Conservation (phyloP, 1,140 invertebrate species). For the Aphelinus certus region DNA sequence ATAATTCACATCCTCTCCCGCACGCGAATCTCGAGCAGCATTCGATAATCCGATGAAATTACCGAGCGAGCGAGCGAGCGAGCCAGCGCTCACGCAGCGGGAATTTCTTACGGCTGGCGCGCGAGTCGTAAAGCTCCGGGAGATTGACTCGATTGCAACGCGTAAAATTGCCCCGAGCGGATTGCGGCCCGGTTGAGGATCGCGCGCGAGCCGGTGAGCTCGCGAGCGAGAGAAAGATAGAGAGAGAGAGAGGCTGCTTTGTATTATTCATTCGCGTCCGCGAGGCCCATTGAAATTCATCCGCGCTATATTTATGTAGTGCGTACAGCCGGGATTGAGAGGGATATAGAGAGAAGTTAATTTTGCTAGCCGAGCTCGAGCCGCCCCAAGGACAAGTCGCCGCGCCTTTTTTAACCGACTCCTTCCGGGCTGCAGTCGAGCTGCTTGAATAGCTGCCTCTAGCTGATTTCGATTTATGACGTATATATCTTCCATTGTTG, state of each 20-base stretch:
- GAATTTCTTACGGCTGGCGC: neutral
- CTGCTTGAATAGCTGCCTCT: too few relatives aligned
- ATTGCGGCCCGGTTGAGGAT: neutral
- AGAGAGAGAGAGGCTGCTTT: neutral
- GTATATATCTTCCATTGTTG: too few relatives aligned
- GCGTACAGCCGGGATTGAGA: neutral
- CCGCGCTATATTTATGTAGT: conserved; percentile 2
- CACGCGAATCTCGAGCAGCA: conserved; percentile 16
- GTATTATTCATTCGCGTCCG: conserved; percentile 15
- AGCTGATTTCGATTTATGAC: too few relatives aligned
- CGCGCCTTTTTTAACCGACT: too few relatives aligned
- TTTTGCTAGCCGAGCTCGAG: neutral
- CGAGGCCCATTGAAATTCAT: conserved; percentile 16
- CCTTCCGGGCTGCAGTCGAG: too few relatives aligned
- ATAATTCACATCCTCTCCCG: conserved; percentile 6
- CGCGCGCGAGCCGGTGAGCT: too few relatives aligned
- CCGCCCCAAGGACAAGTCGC: neutral
- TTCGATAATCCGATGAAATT: conserved; percentile 19
- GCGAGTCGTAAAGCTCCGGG: conserved; percentile 6
- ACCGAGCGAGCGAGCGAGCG: neutral
- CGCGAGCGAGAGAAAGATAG: neutral
- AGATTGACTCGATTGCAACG: conserved; percentile 24
- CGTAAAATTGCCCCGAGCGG: conserved; percentile 1
- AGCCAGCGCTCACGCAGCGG: neutral
- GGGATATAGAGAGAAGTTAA: neutral